phyloP scores from a whole-genome alignment of 2,888 invertebrate species.

The Ditula angustiorana region DNA sequence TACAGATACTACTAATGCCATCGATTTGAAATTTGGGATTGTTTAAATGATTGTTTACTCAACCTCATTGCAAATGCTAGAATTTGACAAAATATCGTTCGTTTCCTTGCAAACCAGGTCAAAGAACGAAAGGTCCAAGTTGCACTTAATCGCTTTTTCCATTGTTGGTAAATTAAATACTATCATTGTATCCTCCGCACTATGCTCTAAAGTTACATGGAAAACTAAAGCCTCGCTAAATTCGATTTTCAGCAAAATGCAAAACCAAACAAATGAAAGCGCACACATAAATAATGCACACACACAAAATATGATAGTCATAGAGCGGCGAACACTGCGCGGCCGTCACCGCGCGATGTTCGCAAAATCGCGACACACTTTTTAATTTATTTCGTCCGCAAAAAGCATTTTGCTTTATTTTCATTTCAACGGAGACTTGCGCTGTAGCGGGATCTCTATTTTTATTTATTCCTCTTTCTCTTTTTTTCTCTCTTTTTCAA shows the following conservation, averaged over 20 bases:
- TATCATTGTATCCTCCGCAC: background rate
- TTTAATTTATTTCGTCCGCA: conserved; percentile 85
- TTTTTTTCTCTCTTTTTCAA: conserved; percentile 76
- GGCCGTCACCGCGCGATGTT: conserved; percentile 58
- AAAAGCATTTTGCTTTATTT: conserved; percentile 83
- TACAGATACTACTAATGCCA: too few relatives aligned
- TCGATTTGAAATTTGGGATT: too few relatives aligned
- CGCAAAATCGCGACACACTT: conserved; percentile 82
- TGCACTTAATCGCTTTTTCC: too few relatives aligned
- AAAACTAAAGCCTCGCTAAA: conserved; percentile 3
- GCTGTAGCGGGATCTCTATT: conserved; percentile 84
- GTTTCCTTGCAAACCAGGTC: too few relatives aligned
- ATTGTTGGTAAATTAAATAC: background rate
- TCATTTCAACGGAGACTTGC: conserved; percentile 85
- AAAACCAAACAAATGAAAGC: conserved; percentile 26
- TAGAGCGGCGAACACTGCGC: conserved; percentile 53
- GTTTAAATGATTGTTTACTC: too few relatives aligned
- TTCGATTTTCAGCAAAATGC: conserved; percentile 11
- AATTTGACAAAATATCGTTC: too few relatives aligned
- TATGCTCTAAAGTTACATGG: background rate
- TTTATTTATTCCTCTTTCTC: conserved; percentile 79
- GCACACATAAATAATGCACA: conserved; percentile 35
- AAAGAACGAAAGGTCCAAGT: too few relatives aligned
- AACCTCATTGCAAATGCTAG: too few relatives aligned
- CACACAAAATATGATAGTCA: conserved; percentile 59